Evolutionary conservation across 2,113 vertebrate species (phyloP), one percentile per base, ranked within the genome.

Genomic region (Propithecus coquereli): DNA sequence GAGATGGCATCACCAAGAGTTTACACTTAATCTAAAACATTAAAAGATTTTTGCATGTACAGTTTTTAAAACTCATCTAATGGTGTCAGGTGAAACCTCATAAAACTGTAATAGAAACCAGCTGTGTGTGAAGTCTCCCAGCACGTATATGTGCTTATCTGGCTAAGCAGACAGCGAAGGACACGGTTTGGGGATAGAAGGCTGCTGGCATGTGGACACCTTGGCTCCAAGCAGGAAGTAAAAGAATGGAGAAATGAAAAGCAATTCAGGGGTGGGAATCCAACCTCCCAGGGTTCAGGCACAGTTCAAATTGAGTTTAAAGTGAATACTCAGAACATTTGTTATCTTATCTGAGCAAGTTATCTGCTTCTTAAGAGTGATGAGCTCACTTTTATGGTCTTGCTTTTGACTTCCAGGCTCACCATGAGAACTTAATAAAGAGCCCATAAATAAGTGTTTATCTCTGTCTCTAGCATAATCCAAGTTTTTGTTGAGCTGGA

Each of bases 301-400:
- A 12, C 37, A 94, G 97, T 94, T 97, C 97, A 95, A 32, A 0
- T 5, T 2, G 63, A 84, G 90, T 91, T 97, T 74, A 91, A 65
- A 92, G 47, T n/a, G 37, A 79, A 80, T 70, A 47, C 50, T 43
- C 2, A 0, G 52, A 68, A 94, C 68, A 10, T 61, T 77, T 52
- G 94, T 61, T 50, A 32, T 43, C 73, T 91, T 95, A 83, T 96
- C 97, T 18, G 83, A 94, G 79, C 9, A 25, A 68, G 40, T 59
- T 88, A 74, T 96, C 96, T 91, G 59, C 94, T 81, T 80, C 91
- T 71, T 79, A 65, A 45, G 87, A 93, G 89, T 47, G 95, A 82
- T 61, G 74, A 90, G 40, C 82, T 91, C 80, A 68, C 63, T 52
- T 84, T 94, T 84, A 95, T 34, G 68, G 50, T 70, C 92, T 87